Conservation (phyloP, 2,797 vertebrate species). For the Tamandua tetradactyla region DNA sequence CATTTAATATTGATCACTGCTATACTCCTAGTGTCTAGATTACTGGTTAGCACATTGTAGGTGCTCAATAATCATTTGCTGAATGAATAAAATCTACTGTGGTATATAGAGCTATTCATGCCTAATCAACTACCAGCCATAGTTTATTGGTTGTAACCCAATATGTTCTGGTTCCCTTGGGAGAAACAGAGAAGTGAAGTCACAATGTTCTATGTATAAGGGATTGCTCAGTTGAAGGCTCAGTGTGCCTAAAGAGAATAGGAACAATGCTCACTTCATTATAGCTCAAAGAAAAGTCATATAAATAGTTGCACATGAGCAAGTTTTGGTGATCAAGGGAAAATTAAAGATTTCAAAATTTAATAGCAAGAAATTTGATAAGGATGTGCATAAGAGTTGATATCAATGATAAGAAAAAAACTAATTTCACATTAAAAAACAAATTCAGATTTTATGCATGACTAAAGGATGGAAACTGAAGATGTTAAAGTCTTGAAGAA, state of each 20-base stretch:
- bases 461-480: slow-evolving; percentile 52
- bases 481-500: slow-evolving; percentile 39
- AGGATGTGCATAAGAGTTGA: slow-evolving; percentile 15
- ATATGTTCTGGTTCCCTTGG: neutral
- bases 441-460: slow-evolving; percentile 32
- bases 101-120: neutral
- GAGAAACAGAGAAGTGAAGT: slow-evolving; percentile 2
- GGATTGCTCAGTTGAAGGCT: slow-evolving; percentile 37
- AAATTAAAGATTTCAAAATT: slow-evolving; percentile 3
- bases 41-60: neutral
- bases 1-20: slow-evolving; percentile 11
- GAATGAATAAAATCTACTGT: slow-evolving; percentile 23
- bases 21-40: neutral
- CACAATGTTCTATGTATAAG: neutral
- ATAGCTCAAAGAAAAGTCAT: slow-evolving; percentile 15
- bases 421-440: slow-evolving; percentile 24
- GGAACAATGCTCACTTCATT: neutral
- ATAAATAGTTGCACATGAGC: neutral
- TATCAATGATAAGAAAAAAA: neutral
- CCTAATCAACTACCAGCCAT: neutral
- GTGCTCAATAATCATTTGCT: slow-evolving; percentile 16
- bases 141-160: neutral
- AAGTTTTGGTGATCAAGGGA: slow-evolving; percentile 2
- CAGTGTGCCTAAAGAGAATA: neutral
- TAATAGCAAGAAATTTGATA: slow-evolving; percentile 46